Evolutionary conservation across 2,797 vertebrate genomes (phyloP).

Genomic region (Pseudochirops corinnae): DNA sequence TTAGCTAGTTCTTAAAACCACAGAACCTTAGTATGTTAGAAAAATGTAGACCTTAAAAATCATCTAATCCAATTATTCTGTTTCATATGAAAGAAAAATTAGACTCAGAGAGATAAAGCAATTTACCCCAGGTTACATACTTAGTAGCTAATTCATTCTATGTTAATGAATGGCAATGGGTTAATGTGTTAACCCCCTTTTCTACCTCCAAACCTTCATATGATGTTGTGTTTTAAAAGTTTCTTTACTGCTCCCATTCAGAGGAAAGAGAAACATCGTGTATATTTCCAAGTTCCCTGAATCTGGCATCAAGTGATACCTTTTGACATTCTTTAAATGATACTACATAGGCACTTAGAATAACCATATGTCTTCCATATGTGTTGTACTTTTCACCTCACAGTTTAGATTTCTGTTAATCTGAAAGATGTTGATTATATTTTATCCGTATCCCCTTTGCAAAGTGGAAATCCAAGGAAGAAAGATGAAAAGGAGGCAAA

Average conservation of each 20-base stretch:
- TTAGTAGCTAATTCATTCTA: neutral
- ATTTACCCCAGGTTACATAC: neutral
- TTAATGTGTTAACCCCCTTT: neutral
- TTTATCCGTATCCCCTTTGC: neutral
- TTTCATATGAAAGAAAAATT: neutral
- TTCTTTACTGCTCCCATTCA: neutral
- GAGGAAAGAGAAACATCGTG: neutral
- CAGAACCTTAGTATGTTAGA: neutral
- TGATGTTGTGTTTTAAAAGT: neutral
- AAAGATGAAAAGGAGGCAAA: neutral
- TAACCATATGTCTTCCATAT: neutral
- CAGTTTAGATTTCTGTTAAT: neutral
- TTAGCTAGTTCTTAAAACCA: neutral
- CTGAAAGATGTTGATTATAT: neutral
- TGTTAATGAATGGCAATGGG: neutral
- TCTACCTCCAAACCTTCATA: neutral
- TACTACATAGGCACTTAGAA: neutral
- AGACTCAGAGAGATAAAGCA: neutral
- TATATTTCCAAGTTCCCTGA: neutral
- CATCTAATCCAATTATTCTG: neutral
- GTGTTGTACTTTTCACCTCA: neutral
- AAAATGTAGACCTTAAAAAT: neutral
- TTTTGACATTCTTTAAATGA: neutral
- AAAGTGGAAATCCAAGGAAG: neutral
- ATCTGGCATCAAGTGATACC: neutral